Conservation (phyloP, 2,888 invertebrate genomes). For the Lycaena phlaeas region DNA sequence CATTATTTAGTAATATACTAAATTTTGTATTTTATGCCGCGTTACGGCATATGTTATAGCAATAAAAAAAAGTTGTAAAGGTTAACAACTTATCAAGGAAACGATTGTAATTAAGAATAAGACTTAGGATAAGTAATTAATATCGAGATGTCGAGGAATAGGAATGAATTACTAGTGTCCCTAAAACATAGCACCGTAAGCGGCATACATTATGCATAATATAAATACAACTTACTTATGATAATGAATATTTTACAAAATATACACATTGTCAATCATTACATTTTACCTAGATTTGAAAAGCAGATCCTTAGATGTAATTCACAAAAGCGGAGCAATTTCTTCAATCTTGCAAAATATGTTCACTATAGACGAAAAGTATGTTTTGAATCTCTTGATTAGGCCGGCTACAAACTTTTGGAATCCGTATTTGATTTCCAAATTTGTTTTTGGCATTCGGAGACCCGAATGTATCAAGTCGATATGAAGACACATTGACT, state of each 20-base stretch:
- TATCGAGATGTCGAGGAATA: too few relatives aligned
- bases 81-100: background rate
- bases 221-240: slow-evolving; percentile 43
- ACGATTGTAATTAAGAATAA: background rate
- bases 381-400: too few relatives aligned
- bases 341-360: too few relatives aligned
- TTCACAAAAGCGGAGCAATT: too few relatives aligned
- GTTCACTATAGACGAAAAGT: too few relatives aligned
- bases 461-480: too few relatives aligned
- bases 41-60: slow-evolving; percentile 27
- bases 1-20: slow-evolving; percentile 71
- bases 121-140: too few relatives aligned
- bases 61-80: background rate
- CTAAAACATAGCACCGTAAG: slow-evolving; percentile 4
- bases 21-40: slow-evolving; percentile 59
- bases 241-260: slow-evolving; percentile 48
- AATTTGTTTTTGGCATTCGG: too few relatives aligned
- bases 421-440: too few relatives aligned
- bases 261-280: slow-evolving; percentile 45
- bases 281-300: slow-evolving; percentile 13
- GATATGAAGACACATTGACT: too few relatives aligned
- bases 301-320: background rate
- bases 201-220: slow-evolving; percentile 23
- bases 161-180: too few relatives aligned
- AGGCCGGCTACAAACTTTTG: too few relatives aligned